phyloP scores from a whole-genome alignment of 1,140 invertebrate species.

The Ceratina japonica region DNA sequence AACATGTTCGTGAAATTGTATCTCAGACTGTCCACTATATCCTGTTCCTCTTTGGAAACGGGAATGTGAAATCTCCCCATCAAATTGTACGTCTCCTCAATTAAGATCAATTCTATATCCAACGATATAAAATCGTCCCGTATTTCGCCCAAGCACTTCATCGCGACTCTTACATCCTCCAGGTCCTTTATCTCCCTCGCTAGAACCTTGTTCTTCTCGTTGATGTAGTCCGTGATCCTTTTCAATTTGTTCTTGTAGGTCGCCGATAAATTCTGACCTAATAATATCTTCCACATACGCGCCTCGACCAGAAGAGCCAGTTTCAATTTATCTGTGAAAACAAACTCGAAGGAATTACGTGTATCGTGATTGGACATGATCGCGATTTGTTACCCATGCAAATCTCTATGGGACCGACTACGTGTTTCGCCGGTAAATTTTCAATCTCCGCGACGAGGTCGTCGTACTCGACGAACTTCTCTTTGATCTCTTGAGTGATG shows the following conservation, averaged over 20 bases:
- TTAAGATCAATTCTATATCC: slow-evolving; percentile 86
- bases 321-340: slow-evolving; percentile 84
- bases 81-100: slow-evolving; percentile 89
- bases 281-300: slow-evolving; percentile 84
- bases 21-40: slow-evolving; percentile 87
- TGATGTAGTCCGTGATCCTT: slow-evolving; percentile 85
- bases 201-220: slow-evolving; percentile 84
- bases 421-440: slow-evolving; percentile 82
- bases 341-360: neutral
- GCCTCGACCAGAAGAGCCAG: slow-evolving; percentile 85
- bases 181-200: slow-evolving; percentile 85
- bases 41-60: slow-evolving; percentile 88
- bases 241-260: slow-evolving; percentile 84
- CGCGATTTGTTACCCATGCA: slow-evolving; percentile 79
- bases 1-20: slow-evolving; percentile 89
- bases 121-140: slow-evolving; percentile 86
- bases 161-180: slow-evolving; percentile 86
- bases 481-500: slow-evolving; percentile 85
- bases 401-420: slow-evolving; percentile 86
- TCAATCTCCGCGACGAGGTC: slow-evolving; percentile 83
- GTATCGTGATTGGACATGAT: neutral
- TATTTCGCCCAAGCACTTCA: slow-evolving; percentile 88
- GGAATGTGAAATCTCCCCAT: slow-evolving; percentile 86
- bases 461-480: slow-evolving; percentile 87
- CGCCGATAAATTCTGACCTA: slow-evolving; percentile 82